Evolutionary conservation across 2,888 invertebrate species (phyloP).

Genomic region (Pachliopta kotzebuea): DNA sequence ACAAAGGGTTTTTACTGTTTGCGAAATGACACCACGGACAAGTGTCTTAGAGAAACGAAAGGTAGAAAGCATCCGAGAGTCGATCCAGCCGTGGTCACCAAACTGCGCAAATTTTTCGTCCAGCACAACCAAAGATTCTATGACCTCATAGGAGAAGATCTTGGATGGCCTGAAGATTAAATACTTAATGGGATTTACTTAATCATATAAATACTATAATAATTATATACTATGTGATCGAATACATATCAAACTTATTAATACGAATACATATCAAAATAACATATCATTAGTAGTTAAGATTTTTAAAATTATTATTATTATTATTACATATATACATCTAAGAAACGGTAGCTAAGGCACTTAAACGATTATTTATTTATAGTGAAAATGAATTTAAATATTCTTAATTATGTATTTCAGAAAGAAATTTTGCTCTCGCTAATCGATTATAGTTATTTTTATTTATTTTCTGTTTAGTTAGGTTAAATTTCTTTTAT

Average conservation of each 20-base stretch:
- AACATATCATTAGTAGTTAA: slow-evolving; percentile 69
- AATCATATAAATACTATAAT: slow-evolving; percentile 11
- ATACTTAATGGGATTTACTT: slow-evolving; percentile 33
- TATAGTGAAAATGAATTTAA: slow-evolving; percentile 40
- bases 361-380: slow-evolving; percentile 45
- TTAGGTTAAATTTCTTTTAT: slow-evolving; percentile 31
- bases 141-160: slow-evolving; percentile 94
- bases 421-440: slow-evolving; percentile 36
- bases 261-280: slow-evolving; percentile 45
- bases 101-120: slow-evolving; percentile 91
- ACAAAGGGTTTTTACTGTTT: slow-evolving; percentile 98
- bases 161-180: slow-evolving; percentile 95
- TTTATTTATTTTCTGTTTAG: slow-evolving; percentile 32
- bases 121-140: slow-evolving; percentile 96
- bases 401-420: slow-evolving; percentile 45
- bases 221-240: slow-evolving; percentile 56
- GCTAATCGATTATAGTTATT: slow-evolving; percentile 31
- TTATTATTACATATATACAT: slow-evolving; percentile 66
- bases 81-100: slow-evolving; percentile 88
- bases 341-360: slow-evolving; percentile 57
- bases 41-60: slow-evolving; percentile 91
- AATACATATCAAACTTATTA: slow-evolving; percentile 59
- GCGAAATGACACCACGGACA: slow-evolving; percentile 90
- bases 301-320: slow-evolving; percentile 69
- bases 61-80: slow-evolving; percentile 92